These are phyloP conservation scores for Drosophila acutilabella DNA, from an alignment of 2,888 invertebrate genomes.

Conservation along the genomic window DNA sequence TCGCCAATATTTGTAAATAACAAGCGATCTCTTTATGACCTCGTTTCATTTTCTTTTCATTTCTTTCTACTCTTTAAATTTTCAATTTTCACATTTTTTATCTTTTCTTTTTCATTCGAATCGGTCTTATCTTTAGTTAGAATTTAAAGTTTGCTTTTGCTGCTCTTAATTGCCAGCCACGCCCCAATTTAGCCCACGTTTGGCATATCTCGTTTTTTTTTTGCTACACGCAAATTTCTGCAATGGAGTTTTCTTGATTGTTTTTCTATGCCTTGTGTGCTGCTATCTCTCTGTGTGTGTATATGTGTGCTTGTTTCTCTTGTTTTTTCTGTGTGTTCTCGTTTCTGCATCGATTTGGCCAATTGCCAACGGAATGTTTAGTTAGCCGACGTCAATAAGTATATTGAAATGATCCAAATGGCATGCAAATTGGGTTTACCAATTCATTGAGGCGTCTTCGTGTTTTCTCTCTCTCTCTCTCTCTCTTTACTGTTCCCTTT, in stretches of 20 bases:
- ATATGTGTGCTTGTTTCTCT: constrained; percentile 24
- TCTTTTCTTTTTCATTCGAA: constrained; percentile 16
- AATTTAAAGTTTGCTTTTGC: constrained; percentile 49
- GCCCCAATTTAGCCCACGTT: constrained; percentile 54
- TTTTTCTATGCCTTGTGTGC: constrained; percentile 32
- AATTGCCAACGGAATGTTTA: constrained; percentile 69
- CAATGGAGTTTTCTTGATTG: constrained; percentile 45
- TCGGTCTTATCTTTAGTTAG: constrained; percentile 28
- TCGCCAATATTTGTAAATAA: constrained; percentile 51
- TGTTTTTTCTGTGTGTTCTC: constrained; percentile 38
- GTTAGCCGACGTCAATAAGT: constrained; percentile 62
- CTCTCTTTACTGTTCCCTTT: neutral
- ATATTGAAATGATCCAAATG: constrained; percentile 69
- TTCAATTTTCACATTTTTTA: constrained; percentile 31
- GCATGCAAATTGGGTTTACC: constrained; percentile 43
- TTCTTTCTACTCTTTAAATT: constrained; percentile 17
- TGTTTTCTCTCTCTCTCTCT: neutral
- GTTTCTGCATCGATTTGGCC: constrained; percentile 71
- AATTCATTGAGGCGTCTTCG: constrained; percentile 41
- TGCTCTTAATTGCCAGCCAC: constrained; percentile 42
- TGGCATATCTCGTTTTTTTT: constrained; percentile 4
- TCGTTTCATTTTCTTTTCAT: constrained; percentile 49
- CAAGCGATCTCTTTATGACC: constrained; percentile 46
- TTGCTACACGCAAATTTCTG: constrained; percentile 24
- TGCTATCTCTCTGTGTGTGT: constrained; percentile 17